Conservation (phyloP, 2,888 invertebrate genomes). For the Tachina fera region DNA sequence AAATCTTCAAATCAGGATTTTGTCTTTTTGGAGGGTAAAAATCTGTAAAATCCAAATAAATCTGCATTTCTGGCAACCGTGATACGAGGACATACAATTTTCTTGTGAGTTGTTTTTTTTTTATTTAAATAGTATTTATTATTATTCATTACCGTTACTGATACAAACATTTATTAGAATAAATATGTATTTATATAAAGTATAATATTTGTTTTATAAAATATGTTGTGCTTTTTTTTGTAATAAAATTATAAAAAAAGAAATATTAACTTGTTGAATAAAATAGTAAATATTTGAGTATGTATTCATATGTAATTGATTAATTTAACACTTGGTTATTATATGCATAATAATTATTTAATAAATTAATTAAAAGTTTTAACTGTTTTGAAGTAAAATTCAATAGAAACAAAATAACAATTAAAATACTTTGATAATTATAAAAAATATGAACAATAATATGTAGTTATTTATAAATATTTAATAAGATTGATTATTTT, state of each 20-base stretch:
- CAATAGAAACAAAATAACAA: constrained; percentile 68
- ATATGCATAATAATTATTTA: constrained; percentile 66
- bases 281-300: constrained; percentile 57
- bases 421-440: constrained; percentile 54
- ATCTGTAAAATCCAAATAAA: too few species aligned
- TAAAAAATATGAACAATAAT: constrained; percentile 62
- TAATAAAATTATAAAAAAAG: constrained; percentile 59
- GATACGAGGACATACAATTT: too few species aligned
- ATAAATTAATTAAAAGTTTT: constrained; percentile 63
- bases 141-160: constrained; percentile 74
- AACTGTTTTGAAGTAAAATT: constrained; percentile 64
- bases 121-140: constrained; percentile 67
- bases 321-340: constrained; percentile 66
- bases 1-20: too few species aligned
- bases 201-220: constrained; percentile 63
- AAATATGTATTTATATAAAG: constrained; percentile 60
- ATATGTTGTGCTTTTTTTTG: constrained; percentile 52
- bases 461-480: constrained; percentile 33
- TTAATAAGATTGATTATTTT: constrained; percentile 40
- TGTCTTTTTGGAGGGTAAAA: too few species aligned
- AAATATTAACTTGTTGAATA: constrained; percentile 67
- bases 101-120: constrained; percentile 10
- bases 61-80: too few species aligned
- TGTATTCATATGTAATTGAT: constrained; percentile 53
- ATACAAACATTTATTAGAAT: constrained; percentile 72